A percentile compares a stretch with the other conserved stretches of the same genome.
phyloP scores from a whole-genome alignment of 2,888 invertebrate species.

The Limenitis camilla region DNA sequence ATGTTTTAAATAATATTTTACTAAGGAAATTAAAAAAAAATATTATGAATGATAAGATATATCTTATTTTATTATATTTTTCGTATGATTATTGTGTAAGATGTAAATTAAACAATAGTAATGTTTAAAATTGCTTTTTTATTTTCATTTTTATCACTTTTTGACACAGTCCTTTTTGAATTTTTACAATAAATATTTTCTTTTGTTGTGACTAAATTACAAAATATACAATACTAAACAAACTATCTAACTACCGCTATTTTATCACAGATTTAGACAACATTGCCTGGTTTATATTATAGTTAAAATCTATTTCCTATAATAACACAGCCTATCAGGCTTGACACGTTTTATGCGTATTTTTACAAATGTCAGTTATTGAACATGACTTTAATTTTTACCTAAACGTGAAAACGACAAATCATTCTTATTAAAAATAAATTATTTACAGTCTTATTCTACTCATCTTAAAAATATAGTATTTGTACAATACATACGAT shows the following conservation, averaged over 20 bases:
- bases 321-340: conserved; percentile 61
- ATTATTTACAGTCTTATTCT: conserved; percentile 24
- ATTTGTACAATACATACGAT: conserved; percentile 52
- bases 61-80: neutral
- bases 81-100: no score
- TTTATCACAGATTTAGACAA: conserved; percentile 71
- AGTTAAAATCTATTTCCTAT: conserved; percentile 40
- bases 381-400: conserved; percentile 2
- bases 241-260: conserved; percentile 50
- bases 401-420: conserved; percentile 9
- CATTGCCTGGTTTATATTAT: conserved; percentile 45
- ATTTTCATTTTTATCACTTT: conserved; percentile 67
- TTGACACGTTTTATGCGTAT: conserved; percentile 29
- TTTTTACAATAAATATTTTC: conserved; percentile 70
- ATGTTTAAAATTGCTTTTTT: conserved; percentile 47
- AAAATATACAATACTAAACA: conserved; percentile 59
- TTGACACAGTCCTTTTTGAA: conserved; percentile 57
- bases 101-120: conserved; percentile 21
- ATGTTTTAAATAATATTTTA: no score
- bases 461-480: conserved; percentile 21
- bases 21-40: no score
- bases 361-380: conserved; percentile 9
- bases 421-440: conserved; percentile 15
- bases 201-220: conserved; percentile 53
- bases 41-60: no score